phyloP scores from a whole-genome alignment of 2,797 vertebrate species.

The Sebastes alutus region DNA sequence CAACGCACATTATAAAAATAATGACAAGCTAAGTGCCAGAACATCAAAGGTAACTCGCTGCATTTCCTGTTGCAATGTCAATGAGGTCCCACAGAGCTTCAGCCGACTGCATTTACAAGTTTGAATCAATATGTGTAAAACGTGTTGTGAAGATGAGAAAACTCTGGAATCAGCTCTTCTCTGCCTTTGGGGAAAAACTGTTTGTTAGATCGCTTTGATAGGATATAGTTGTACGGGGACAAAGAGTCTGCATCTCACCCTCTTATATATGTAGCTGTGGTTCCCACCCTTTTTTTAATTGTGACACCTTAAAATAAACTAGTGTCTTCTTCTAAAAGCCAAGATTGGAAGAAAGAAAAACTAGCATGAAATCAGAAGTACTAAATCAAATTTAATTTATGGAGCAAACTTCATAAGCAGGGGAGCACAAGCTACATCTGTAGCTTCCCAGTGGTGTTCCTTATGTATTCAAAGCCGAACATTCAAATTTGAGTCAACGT shows the following conservation, averaged over 20 bases:
- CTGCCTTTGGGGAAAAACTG: neutral
- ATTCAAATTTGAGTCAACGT: no score
- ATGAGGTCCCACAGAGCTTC: neutral
- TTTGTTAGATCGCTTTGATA: neutral
- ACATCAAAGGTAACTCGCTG: neutral
- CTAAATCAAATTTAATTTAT: neutral
- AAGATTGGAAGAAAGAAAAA: neutral
- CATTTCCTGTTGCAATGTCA: neutral
- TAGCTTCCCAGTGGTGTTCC: no score
- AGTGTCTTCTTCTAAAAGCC: neutral
- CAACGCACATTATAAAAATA: neutral
- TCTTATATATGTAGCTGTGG: neutral
- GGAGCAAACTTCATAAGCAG: neutral
- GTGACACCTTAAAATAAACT: neutral
- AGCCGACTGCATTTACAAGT: neutral
- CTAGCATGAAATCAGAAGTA: neutral
- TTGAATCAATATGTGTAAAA: slow-evolving; percentile 1
- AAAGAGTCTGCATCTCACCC: neutral
- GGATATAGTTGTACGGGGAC: neutral
- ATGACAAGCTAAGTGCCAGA: neutral
- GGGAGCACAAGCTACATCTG: no score
- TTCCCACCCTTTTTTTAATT: neutral
- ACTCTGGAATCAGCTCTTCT: neutral
- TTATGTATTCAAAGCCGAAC: no score
- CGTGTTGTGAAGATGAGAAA: neutral